Conservation (phyloP, 2,888 invertebrate genomes). For the Drosophila paracracens region DNA sequence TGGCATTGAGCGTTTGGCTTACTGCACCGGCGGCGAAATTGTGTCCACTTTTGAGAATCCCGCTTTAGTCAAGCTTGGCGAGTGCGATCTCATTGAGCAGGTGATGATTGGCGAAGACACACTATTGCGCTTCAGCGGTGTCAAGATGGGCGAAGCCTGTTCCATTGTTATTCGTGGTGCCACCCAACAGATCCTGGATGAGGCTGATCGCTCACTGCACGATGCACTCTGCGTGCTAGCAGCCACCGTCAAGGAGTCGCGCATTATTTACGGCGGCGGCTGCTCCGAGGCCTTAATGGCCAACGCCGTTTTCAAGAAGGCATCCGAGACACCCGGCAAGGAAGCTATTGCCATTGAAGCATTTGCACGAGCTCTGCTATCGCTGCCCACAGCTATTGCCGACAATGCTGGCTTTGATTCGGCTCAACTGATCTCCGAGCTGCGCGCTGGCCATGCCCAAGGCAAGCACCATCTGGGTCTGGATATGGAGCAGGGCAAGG, state of each 20-base stretch:
- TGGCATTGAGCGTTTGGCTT: slow-evolving; percentile 98
- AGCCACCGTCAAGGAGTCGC: slow-evolving; percentile 97
- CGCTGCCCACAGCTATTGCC: slow-evolving; percentile 97
- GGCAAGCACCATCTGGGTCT: slow-evolving; percentile 88
- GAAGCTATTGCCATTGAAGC: slow-evolving; percentile 99
- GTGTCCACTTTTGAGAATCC: slow-evolving; percentile 99
- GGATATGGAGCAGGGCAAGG: slow-evolving; percentile 95
- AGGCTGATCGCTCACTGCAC: slow-evolving; percentile 98
- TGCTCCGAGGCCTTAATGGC: slow-evolving; percentile 99
- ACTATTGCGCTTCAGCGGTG: slow-evolving; percentile 96
- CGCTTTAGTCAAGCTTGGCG: slow-evolving; percentile 95
- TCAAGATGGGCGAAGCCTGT: slow-evolving; percentile 97
- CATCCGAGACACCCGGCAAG: slow-evolving; percentile 96
- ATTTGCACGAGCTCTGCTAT: slow-evolving; percentile 94
- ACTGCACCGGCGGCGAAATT: slow-evolving; percentile 99
- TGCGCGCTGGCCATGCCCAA: slow-evolving; percentile 95
- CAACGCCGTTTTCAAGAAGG: slow-evolving; percentile 93
- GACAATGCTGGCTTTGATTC: slow-evolving; percentile 99
- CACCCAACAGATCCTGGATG: slow-evolving; percentile 98
- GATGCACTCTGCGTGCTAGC: slow-evolving; percentile 98
- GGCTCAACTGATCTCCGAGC: slow-evolving; percentile 95
- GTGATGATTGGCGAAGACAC: slow-evolving; percentile 98
- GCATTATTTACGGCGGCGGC: slow-evolving; percentile 96
- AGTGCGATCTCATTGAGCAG: slow-evolving; percentile 98
- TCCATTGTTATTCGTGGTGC: slow-evolving; percentile 98